Conservation (phyloP, 2,888 invertebrate species). For the Spisula solida region DNA sequence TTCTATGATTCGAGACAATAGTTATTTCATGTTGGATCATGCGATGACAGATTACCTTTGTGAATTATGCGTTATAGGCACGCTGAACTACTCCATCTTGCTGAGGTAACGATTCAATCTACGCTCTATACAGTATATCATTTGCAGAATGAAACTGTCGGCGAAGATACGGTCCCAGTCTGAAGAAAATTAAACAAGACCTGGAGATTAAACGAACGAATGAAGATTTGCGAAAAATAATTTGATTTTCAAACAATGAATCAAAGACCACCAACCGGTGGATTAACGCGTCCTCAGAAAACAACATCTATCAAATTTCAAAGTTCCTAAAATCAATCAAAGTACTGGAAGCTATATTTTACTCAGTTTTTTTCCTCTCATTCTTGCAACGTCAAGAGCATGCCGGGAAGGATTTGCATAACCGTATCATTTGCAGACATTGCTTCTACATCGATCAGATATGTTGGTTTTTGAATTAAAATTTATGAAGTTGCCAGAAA, state of each 20-base stretch:
- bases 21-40: not conserved
- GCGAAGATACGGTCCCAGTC: not conserved
- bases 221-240: conserved; percentile 1
- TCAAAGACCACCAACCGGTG: not conserved
- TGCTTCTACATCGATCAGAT: not conserved
- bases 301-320: not conserved
- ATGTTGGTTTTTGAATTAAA: not conserved
- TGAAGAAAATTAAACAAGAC: not conserved
- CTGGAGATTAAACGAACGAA: not conserved
- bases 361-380: not conserved
- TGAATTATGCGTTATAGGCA: not conserved
- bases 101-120: not conserved
- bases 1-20: not conserved
- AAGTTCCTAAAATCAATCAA: not conserved
- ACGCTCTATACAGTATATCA: not conserved
- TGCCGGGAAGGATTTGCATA: not conserved
- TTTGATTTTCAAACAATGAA: conserved; percentile 14
- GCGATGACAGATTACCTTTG: not conserved
- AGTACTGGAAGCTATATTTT: not conserved
- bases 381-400: not conserved
- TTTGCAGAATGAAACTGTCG: conserved; percentile 1
- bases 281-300: not conserved
- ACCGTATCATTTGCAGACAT: not conserved
- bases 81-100: not conserved
- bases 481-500: conserved; percentile 15